Evolutionary conservation across 2,113 vertebrate genomes (phyloP), one percentile per base, ranked within the genome.

Genomic region (Rhinopithecus roxellana): DNA sequence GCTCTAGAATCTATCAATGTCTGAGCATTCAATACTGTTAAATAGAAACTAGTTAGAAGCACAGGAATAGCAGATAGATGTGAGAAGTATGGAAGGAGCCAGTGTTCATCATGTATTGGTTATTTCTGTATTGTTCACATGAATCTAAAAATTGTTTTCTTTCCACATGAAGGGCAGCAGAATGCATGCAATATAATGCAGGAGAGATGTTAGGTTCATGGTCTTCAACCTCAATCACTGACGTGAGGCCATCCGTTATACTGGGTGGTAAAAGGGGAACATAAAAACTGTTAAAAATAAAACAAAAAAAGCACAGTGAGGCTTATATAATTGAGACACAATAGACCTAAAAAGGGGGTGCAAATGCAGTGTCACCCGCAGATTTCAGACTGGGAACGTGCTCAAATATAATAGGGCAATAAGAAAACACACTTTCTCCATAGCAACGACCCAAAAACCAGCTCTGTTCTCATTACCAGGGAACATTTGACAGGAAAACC

Each of bases 391-490:
- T 25, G 92, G 59, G 77, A 91, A 78, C 59, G 25, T 43, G 55
- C 32, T n/a, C 18, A 57, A 32, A 59, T 85, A 38, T 59, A 75
- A 57, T 9, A 95, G 55, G 57, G 20, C 61, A 64, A 45, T 13
- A 45, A 93, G 59, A 93, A 97, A 82, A 80, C 45, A 85, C 14
- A 59, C 20, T 88, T 89, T 88, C 81, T 88, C 93, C 93, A 84
- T 93, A 90, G 72, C 90, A 95, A 96, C 45, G 23, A 90, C 91
- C 93, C 88, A 52, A 72, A 93, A 98, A 78, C 52, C 57, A 23
- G 81, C 17, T 50, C 90, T 32, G 10, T 72, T 74, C 70, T 80
- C 84, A 20, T 85, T 92, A 70, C 50, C 84, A 88, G 74, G 80
- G 64, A 93, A 88, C 52, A 45, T 77, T 81, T 92, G 77, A 92